Base-by-base conservation (phyloP, 2,113 vertebrate genomes). In the Speoplatyrhinus poulsoni region DNA sequence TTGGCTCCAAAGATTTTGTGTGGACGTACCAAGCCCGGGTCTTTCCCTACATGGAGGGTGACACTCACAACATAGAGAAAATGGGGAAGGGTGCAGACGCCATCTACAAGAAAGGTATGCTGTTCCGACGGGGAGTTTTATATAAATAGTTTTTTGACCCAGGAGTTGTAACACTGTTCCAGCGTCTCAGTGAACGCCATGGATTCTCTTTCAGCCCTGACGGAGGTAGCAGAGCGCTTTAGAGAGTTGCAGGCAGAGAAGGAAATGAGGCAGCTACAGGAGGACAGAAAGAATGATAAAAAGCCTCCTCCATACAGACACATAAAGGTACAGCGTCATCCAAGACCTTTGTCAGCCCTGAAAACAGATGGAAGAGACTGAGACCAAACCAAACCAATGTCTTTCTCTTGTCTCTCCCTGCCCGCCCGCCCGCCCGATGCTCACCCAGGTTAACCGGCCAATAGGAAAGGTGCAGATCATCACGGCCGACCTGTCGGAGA, bases 1-100 rank as follows among this genome's bases (percentile, higher is more conserved):
- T 99, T 11, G 98, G 98, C 75, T 99, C 98, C 70, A 98, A 96
- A 87, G 98, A 99, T 84, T 98, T 97, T 60, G 91, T 98, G 64
- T 99, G 98, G 98, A 99, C 97, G 0, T 98, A 99, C 78, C 98
- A 99, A 87, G 98, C 98, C 61, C 93, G 97, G 73, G 97, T 99
- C 19, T 99, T 99, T 69, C 95, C 96, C 9, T 99, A 99, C 82
- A 98, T 98, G 98, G 98, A 99, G 75, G 97, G 96, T 0, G 98
- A 99, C 76, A 96, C 96, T 62, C 96, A 95, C 86, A 99, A 95
- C 93, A 98, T 97, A 54, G 98, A 98, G 88, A 98, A 98, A 88
- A 99, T 98, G 95, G 94, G 95, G 33, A 99, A 99, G 77, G 97
- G 98, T 2, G 93, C 97, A 3, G 97, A 99, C 73, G 94, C 94